Evolutionary conservation across 2,888 invertebrate genomes (phyloP).

Genomic region (Drosophila robusta): DNA sequence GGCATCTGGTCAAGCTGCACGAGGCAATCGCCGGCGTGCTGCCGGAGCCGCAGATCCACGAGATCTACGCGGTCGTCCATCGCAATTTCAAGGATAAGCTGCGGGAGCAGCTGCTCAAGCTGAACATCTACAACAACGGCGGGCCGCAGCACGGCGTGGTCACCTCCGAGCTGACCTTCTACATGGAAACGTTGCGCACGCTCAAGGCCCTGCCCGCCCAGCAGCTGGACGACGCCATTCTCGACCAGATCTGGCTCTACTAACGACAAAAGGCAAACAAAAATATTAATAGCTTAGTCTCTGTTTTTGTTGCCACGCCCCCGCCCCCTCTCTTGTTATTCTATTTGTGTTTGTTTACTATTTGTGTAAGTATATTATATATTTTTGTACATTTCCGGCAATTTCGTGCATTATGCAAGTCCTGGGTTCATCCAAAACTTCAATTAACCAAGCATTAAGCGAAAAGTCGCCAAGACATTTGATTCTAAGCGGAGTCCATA

Average conservation of each 20-base stretch:
- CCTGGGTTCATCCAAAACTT: neutral
- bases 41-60: slow-evolving; percentile 91
- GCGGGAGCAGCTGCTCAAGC: slow-evolving; percentile 92
- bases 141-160: slow-evolving; percentile 98
- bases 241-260: slow-evolving; percentile 92
- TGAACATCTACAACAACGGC: slow-evolving; percentile 97
- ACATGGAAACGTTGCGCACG: slow-evolving; percentile 93
- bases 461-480: neutral
- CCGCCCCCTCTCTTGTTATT: neutral
- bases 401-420: slow-evolving; percentile 8
- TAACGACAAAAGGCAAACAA: slow-evolving; percentile 49
- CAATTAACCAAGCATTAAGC: neutral
- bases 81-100: slow-evolving; percentile 94
- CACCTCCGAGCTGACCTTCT: slow-evolving; percentile 96
- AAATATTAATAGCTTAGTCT: neutral
- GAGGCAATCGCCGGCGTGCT: slow-evolving; percentile 95
- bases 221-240: slow-evolving; percentile 89
- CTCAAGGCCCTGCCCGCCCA: slow-evolving; percentile 91
- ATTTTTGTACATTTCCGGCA: slow-evolving; percentile 20
- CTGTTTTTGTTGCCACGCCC: neutral
- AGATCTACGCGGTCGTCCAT: slow-evolving; percentile 92
- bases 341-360: slow-evolving; percentile 27
- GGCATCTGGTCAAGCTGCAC: slow-evolving; percentile 95
- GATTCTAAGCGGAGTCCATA: slow-evolving; percentile 5
- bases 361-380: slow-evolving; percentile 30